phyloP scores from a whole-genome alignment of 2,797 vertebrate species.

The Myripristis murdjan region DNA sequence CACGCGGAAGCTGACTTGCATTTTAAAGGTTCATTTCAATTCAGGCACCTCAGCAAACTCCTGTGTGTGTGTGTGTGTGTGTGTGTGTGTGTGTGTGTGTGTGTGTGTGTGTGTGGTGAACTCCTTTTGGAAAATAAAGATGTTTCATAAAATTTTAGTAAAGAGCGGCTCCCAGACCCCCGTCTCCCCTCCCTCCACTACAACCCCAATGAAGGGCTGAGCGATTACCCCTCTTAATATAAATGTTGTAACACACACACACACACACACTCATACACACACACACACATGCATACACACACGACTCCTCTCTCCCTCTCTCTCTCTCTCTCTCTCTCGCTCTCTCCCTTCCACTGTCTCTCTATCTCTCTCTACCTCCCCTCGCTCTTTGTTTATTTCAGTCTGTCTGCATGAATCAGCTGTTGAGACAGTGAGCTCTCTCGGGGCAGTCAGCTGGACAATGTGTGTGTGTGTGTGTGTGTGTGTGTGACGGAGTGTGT shows the following conservation, averaged over 20 bases:
- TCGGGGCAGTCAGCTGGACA: no score
- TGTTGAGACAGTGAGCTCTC: constrained; percentile 18
- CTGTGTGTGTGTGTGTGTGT: no score
- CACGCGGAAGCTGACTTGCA: no score
- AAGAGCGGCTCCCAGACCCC: no score
- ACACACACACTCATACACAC: constrained; percentile 15
- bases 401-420: constrained; percentile 45
- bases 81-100: no score
- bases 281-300: no score
- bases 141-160: no score
- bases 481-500: constrained; percentile 19
- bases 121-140: no score
- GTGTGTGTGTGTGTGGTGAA: no score
- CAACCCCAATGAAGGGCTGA: constrained; percentile 46
- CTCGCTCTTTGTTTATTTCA: constrained; percentile 32
- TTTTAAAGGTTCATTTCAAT: no score
- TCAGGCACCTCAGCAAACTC: no score
- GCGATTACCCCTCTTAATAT: constrained; percentile 67
- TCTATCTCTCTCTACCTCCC: not conserved
- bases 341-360: not conserved
- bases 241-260: constrained; percentile 46
- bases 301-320: not conserved
- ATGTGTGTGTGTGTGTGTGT: constrained; percentile 14
- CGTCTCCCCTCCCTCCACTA: no score
- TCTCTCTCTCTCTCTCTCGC: not conserved